phyloP scores from a whole-genome alignment of 2,797 vertebrate genomes.

The Lepus townsendii region DNA sequence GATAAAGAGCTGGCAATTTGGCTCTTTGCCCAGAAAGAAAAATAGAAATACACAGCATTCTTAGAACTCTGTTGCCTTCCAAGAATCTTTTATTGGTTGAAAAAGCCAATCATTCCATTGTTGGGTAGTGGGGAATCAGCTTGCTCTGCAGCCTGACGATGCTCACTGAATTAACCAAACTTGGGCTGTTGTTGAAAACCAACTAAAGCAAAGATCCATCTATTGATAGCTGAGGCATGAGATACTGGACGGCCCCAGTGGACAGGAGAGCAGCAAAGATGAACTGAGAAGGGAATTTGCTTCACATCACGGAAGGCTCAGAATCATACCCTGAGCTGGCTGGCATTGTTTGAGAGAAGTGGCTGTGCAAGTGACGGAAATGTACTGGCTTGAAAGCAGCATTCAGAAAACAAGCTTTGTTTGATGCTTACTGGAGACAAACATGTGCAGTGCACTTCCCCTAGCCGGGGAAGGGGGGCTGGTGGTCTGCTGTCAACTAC shows the following conservation, averaged over 20 bases:
- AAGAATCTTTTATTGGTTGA: conserved; percentile 26
- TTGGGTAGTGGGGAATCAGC: background rate
- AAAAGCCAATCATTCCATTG: background rate
- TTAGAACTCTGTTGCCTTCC: conserved; percentile 1
- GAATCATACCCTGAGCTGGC: background rate
- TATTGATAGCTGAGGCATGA: background rate
- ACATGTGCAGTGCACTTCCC: background rate
- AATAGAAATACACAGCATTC: background rate
- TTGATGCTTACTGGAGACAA: conserved; percentile 18
- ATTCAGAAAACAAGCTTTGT: conserved; percentile 24
- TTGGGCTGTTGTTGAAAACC: background rate
- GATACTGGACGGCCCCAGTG: background rate
- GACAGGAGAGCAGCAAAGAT: background rate
- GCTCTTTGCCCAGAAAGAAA: conserved; percentile 27
- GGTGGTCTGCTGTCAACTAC: background rate
- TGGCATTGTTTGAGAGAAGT: background rate
- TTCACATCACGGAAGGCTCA: conserved; percentile 26
- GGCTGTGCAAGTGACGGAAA: background rate
- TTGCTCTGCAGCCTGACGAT: background rate
- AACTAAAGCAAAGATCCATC: background rate
- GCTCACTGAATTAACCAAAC: background rate
- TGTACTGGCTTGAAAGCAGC: conserved; percentile 34
- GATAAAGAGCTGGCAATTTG: background rate
- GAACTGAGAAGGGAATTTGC: background rate
- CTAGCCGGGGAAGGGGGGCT: background rate